Percentiles rank a stretch among this genome's conserved stretches.
Conservation (phyloP, 2,113 vertebrate species). For the Pluvianellus socialis region DNA sequence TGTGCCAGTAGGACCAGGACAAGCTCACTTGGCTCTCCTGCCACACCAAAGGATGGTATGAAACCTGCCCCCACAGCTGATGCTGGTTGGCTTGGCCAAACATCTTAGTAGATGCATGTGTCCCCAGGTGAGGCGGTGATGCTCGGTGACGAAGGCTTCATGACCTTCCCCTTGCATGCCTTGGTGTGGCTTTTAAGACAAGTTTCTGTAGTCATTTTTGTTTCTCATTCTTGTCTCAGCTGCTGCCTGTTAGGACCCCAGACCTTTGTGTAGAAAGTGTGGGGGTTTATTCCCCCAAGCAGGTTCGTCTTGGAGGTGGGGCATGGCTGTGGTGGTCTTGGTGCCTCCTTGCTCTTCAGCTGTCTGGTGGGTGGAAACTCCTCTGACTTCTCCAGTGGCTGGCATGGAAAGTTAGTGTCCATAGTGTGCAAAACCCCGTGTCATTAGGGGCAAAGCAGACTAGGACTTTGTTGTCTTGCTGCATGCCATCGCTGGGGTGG, state of each 20-base stretch:
- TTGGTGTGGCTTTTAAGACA: background rate
- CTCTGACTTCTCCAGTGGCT: constrained; percentile 6
- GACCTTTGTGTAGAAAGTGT: constrained; percentile 84
- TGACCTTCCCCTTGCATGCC: rapidly evolving
- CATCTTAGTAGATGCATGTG: background rate
- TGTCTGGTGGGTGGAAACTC: background rate
- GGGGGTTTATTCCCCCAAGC: constrained; percentile 86
- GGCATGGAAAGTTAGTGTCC: background rate
- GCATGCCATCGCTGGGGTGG: background rate
- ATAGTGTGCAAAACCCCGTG: rapidly evolving
- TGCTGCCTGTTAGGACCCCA: constrained; percentile 75
- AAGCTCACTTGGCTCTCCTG: rapidly evolving
- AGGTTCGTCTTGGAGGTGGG: constrained; percentile 77
- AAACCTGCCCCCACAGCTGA: background rate
- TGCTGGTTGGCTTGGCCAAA: background rate
- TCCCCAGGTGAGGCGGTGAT: background rate
- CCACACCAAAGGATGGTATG: rapidly evolving
- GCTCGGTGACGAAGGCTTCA: rapidly evolving
- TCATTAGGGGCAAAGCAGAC: background rate
- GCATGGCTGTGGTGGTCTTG: constrained; percentile 25
- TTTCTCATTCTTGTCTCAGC: constrained; percentile 61
- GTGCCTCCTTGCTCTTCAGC: background rate
- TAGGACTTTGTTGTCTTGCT: background rate
- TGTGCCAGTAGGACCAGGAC: rapidly evolving
- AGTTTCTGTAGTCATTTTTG: background rate